Conservation (phyloP, 2,113 vertebrate genomes). For the Colius striatus region DNA sequence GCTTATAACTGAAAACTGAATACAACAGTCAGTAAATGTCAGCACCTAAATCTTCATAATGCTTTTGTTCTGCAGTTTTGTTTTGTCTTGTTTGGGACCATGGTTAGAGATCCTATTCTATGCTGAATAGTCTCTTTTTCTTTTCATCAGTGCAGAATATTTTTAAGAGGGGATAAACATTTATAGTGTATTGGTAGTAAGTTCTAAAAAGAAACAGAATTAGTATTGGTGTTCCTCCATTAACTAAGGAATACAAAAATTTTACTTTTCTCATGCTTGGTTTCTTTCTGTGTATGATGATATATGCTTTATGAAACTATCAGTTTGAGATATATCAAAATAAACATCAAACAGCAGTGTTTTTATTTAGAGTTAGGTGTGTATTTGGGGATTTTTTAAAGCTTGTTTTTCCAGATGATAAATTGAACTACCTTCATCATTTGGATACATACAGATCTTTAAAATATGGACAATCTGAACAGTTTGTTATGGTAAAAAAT, state of each 20-base stretch:
- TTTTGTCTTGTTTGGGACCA: conserved; percentile 1
- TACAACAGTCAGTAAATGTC: conserved; percentile 17
- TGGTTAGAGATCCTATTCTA: not conserved
- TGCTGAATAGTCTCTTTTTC: not conserved
- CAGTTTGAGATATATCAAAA: not conserved
- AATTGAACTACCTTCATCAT: not conserved
- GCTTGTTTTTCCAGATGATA: not conserved
- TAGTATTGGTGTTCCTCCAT: not conserved
- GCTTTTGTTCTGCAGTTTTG: not conserved
- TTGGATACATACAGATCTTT: not conserved
- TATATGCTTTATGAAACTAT: not conserved
- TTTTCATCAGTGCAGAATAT: not conserved
- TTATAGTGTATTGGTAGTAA: not conserved
- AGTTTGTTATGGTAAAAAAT: not conserved
- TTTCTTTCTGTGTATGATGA: not conserved
- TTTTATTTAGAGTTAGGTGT: not conserved
- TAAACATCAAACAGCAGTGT: not conserved
- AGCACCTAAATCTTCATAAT: conserved; percentile 54
- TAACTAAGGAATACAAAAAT: not conserved
- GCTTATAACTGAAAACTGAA: conserved; percentile 19
- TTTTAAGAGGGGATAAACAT: not conserved
- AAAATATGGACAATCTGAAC: not conserved
- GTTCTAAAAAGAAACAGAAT: not conserved
- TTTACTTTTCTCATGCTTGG: not conserved
- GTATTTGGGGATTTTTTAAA: not conserved